phyloP scores from a whole-genome alignment of 1,140 invertebrate species.

The Phthorimaea operculella region DNA sequence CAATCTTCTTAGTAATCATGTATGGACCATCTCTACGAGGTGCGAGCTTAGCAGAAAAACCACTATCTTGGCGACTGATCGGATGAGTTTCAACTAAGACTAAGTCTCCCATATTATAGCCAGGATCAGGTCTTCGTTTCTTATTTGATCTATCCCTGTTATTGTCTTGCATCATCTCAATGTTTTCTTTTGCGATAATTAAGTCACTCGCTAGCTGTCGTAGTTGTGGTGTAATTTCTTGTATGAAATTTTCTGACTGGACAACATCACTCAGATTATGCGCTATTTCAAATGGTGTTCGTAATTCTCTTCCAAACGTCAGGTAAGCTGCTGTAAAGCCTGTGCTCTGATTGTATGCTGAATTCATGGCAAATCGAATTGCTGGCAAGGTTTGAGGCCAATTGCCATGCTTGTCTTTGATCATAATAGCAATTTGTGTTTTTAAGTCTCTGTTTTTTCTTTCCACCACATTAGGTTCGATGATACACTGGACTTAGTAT shows the following conservation, averaged over 20 bases:
- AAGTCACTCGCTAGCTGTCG: constrained; percentile 4
- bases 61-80: constrained; percentile 16
- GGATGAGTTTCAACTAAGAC: constrained; percentile 21
- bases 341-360: background rate
- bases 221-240: constrained; percentile 18
- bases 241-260: constrained; percentile 6
- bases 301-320: background rate
- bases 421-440: constrained; percentile 11
- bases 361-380: constrained; percentile 23
- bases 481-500: constrained; percentile 21
- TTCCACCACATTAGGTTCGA: constrained; percentile 24
- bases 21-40: constrained; percentile 29
- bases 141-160: constrained; percentile 10
- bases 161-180: constrained; percentile 12
- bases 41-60: constrained; percentile 23
- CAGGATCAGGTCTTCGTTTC: background rate
- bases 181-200: background rate
- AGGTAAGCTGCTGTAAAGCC: background rate
- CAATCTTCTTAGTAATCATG: background rate
- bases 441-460: constrained; percentile 27
- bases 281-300: background rate
- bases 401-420: constrained; percentile 12
- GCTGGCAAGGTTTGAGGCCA: constrained; percentile 16
- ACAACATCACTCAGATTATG: constrained; percentile 12
- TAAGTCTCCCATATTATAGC: constrained; percentile 13